A percentile compares a stretch with the other conserved stretches of the same genome.
These are phyloP conservation scores for Gymnobelideus leadbeateri DNA, from an alignment of 2,113 vertebrate genomes.

Conservation along the genomic window DNA sequence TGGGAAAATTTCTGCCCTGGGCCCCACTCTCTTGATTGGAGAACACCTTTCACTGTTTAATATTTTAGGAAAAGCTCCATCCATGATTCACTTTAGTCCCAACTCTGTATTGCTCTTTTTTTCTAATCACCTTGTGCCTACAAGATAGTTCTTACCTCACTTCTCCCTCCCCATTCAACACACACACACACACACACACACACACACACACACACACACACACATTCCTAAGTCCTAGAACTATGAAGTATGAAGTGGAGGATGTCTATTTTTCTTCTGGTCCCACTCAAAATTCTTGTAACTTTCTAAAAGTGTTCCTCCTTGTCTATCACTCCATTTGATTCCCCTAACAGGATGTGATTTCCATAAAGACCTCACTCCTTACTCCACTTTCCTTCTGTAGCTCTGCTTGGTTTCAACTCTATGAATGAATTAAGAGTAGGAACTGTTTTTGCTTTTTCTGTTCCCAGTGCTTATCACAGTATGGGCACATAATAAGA, in stretches of 20 bases:
- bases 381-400: not conserved
- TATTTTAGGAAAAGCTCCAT: not conserved
- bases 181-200: not conserved
- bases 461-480: too few relatives aligned
- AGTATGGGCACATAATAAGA: too few relatives aligned
- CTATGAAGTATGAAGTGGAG: not conserved
- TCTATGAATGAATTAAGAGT: not conserved
- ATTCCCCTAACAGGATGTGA: not conserved
- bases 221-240: not conserved
- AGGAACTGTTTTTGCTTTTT: not conserved
- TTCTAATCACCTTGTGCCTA: not conserved
- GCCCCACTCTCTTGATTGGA: not conserved
- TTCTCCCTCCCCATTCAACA: not conserved
- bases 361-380: not conserved
- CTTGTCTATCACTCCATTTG: not conserved
- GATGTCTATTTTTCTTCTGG: not conserved
- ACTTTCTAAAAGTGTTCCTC: not conserved
- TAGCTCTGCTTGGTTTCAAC: not conserved
- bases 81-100: not conserved
- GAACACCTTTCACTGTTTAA: not conserved
- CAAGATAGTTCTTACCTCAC: not conserved
- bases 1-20: not conserved
- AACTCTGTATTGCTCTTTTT: not conserved
- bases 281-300: not conserved
- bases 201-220: not conserved